Base-by-base conservation (phyloP, 2,888 invertebrate genomes). In the Sympetrum striolatum region DNA sequence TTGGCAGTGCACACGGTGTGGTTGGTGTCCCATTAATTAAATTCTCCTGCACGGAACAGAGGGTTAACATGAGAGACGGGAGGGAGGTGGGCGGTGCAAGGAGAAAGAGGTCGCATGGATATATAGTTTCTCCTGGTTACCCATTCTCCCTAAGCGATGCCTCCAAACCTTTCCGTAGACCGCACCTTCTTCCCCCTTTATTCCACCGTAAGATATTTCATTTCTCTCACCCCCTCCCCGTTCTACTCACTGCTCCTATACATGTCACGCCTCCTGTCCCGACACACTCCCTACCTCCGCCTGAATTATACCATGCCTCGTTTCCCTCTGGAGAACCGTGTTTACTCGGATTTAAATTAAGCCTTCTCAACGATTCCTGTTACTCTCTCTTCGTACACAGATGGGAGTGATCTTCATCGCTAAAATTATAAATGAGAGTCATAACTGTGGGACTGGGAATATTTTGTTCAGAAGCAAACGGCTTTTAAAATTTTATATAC, bases 1-100 rank as follows among this genome's bases (percentile, higher is more conserved):
- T 64, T 86, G 86, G 53, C 86, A 39, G 86, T 86, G 86, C 86
- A 86, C 86, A 86, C 86, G 86, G 60, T 86, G 86, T 86, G 86
- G 86, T 86, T 86, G 86, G 86, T 86, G 86, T 86, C 86, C 86
- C 86, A 86, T 86, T 86, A 86, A 86, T 86, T 86, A 86, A 86
- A 86, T 86, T 86, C 86, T 64, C 86, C 86, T 86, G 86, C 86
- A 86, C 86, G 86, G 86, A 86, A 86, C 86, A 86, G 60, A 86
- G 86, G 86, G 86, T 86, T 86, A 86, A 86, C 86, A 86, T 86
- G 86, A 86, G 86, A n/a, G 60, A 37, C n/a, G 12, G 37, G 86
- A 58, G 82, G 18, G 58, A 60, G 60, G 60, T 5, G 31, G 60
- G 60, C 35, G 12, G 31, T 5, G 22, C 0, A 37, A 10, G 15